Base-by-base conservation (phyloP, 2,888 invertebrate species). In the Troides aeacus region DNA sequence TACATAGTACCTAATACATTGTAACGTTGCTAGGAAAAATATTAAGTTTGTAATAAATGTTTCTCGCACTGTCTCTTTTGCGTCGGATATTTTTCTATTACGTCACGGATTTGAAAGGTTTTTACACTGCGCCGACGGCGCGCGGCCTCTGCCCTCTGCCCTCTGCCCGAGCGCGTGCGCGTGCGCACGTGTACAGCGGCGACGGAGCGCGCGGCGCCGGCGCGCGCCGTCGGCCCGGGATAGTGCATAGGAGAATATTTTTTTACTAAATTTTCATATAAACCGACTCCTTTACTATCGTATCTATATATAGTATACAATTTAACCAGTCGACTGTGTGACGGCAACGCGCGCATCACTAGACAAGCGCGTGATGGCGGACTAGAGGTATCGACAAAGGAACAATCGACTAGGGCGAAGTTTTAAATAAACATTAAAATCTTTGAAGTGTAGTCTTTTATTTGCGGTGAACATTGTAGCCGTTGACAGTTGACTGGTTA, bases 11-110 rank as follows among this genome's bases (percentile, higher is more conserved):
- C 86, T 88, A 85, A 82, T 86, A 86, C 82, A 82, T 86, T 85
- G 81, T 86, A 87, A 88, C 81, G 84, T 88, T 87, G 89, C 89
- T 90, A 89, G 90, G 87, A 87, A 30, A 30, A 89, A 89, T 90
- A 87, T 88, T 84, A 81, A 85, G 84, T 87, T 90, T 86, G 83
- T 86, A 77, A 39, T 75, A 77, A 77, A 79, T 74, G 82, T 83
- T 81, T 84, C 82, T 84, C 85, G 90, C 90, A 90, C 90, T 86
- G 84, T 86, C 83, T 39, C 39, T 78, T 79, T 82, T 82, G 79
- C 80, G 80, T 78, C 80, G 78, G 65, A 71, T 78, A 75, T 82
- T 81, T 79, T 79, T 81, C 78, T 82, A 79, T 77, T 72, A 78
- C 76, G 78, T 79, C 74, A 78, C 79, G 76, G 72, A 76, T 79